phyloP scores from a whole-genome alignment of 2,113 vertebrate species.

The Rhinolophus sinicus region DNA sequence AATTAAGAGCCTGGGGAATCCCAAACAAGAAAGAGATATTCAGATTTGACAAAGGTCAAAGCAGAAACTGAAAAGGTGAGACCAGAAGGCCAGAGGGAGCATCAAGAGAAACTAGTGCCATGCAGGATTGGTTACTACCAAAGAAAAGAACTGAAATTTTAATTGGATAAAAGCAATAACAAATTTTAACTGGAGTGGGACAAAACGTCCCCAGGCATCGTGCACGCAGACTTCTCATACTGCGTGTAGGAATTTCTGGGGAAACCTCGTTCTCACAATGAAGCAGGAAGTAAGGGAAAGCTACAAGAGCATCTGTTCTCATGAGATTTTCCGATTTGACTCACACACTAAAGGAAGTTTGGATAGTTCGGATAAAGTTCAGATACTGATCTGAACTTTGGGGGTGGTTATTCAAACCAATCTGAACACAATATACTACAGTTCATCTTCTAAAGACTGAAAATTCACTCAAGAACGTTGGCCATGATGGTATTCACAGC shows the following conservation, averaged over 20 bases:
- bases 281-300: constrained; percentile 56
- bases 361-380: constrained; percentile 49
- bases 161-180: neutral
- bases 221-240: neutral
- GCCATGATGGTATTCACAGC: neutral
- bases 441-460: constrained; percentile 24
- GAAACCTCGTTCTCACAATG: constrained; percentile 46
- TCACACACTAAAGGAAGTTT: constrained; percentile 55
- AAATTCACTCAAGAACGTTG: neutral
- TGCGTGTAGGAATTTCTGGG: neutral
- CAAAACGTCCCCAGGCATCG: neutral
- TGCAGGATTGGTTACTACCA: neutral
- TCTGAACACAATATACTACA: neutral
- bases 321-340: constrained; percentile 49
- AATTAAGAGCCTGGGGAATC: neutral
- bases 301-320: constrained; percentile 49
- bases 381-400: constrained; percentile 53
- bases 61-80: neutral
- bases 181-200: neutral
- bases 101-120: neutral
- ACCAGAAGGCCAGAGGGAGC: neutral
- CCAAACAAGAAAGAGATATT: neutral
- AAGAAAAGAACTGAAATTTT: neutral
- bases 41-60: neutral
- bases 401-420: constrained; percentile 13